These are phyloP conservation scores for Ctenomys sociabilis DNA, from an alignment of 2,113 vertebrate genomes.

Conservation along the genomic window DNA sequence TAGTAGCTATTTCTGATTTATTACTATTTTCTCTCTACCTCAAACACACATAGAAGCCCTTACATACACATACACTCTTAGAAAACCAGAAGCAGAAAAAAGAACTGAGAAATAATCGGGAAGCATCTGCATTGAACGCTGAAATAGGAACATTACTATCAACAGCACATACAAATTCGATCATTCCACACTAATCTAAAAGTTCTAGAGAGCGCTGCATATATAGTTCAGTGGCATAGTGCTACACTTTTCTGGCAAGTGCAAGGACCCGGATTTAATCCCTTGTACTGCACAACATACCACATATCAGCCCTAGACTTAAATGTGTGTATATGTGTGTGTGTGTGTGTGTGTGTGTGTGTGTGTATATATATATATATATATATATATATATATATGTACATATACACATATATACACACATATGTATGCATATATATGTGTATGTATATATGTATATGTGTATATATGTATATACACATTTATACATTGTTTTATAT, in stretches of 20 bases:
- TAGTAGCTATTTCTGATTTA: neutral
- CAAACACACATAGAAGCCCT: neutral
- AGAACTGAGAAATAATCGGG: neutral
- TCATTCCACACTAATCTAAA: neutral
- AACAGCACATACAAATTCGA: neutral
- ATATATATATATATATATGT: no score
- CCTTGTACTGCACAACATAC: no score
- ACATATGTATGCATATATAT: no score
- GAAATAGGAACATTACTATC: neutral
- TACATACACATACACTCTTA: neutral
- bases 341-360: no score
- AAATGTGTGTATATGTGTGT: no score
- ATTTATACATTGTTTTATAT: no score
- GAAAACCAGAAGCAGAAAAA: constrained; percentile 6
- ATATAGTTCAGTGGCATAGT: neutral
- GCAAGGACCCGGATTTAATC: no score
- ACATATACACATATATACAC: neutral
- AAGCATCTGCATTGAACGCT: neutral
- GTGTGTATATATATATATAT: no score
- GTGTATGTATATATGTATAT: no score
- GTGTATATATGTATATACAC: no score
- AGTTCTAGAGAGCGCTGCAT: neutral
- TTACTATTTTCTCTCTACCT: neutral
- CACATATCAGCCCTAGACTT: no score
- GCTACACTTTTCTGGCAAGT: no score